A percentile compares a stretch with the other conserved stretches of the same genome.
Evolutionary conservation across 2,797 vertebrate genomes (phyloP).

Genomic region (Apodemus agrarius): DNA sequence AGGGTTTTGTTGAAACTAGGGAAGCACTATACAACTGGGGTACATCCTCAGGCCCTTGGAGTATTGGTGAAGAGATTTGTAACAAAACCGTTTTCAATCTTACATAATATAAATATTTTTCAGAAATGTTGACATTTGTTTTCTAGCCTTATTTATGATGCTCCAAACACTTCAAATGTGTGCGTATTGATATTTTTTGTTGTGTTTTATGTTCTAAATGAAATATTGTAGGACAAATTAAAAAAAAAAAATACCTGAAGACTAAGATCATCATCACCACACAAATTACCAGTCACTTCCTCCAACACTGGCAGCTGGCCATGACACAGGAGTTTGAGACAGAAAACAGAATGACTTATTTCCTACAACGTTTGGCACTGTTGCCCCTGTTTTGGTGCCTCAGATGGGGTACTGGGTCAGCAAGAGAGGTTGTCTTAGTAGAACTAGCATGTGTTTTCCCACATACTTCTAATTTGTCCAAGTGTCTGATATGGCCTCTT

Average conservation of each 20-base stretch:
- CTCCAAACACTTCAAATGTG: neutral
- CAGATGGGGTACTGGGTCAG: neutral
- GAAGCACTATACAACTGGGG: neutral
- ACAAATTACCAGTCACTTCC: neutral
- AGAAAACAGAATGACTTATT: neutral
- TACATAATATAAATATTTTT: neutral
- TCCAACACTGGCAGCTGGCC: neutral
- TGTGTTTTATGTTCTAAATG: neutral
- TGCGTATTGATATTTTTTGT: neutral
- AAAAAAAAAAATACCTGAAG: neutral
- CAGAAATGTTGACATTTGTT: neutral
- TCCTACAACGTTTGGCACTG: neutral
- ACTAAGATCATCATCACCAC: neutral
- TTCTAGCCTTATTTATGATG: neutral
- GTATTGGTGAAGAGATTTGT: neutral
- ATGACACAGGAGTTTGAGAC: neutral
- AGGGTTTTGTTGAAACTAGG: neutral
- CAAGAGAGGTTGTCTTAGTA: neutral
- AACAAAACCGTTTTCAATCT: neutral
- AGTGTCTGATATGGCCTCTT: neutral
- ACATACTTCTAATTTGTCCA: neutral
- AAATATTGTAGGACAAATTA: neutral
- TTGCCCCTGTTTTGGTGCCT: neutral
- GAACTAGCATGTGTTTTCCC: neutral
- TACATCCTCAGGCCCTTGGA: neutral